A percentile compares a stretch with the other conserved stretches of the same genome.
Evolutionary conservation across 2,888 invertebrate genomes (phyloP).

Genomic region (Papilio elwesi): DNA sequence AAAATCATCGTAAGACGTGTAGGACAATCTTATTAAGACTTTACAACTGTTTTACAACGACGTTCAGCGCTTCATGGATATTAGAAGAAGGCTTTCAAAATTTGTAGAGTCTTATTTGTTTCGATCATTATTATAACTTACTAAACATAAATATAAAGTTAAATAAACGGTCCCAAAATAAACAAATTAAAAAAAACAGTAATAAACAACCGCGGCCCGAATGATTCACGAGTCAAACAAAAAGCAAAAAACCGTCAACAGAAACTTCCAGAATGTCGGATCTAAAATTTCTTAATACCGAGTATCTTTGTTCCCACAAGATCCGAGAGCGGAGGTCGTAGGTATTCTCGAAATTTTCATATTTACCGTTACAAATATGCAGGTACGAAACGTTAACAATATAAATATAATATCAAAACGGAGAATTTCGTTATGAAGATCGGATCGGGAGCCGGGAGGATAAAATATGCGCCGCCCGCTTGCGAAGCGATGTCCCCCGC

Average conservation of each 20-base stretch:
- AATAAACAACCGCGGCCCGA: not conserved
- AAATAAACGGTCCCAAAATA: not conserved
- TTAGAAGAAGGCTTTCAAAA: too few species aligned
- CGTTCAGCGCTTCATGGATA: too few species aligned
- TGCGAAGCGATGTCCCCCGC: constrained; percentile 52
- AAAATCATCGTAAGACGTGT: too few species aligned
- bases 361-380: constrained; percentile 85
- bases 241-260: constrained; percentile 25
- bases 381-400: constrained; percentile 83
- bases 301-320: constrained; percentile 75
- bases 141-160: not conserved
- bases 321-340: constrained; percentile 70
- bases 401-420: constrained; percentile 85
- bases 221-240: constrained; percentile 16
- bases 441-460: constrained; percentile 78
- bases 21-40: too few species aligned
- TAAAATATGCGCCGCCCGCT: constrained; percentile 69
- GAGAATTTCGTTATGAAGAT: constrained; percentile 85
- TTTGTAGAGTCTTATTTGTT: not conserved
- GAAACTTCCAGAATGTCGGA: constrained; percentile 46
- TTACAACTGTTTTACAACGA: too few species aligned
- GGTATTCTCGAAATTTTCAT: constrained; percentile 84
- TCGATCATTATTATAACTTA: not conserved
- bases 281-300: constrained; percentile 73
- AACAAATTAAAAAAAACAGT: not conserved